Conservation (phyloP, 2,888 invertebrate genomes). For the Tetropium fuscum region DNA sequence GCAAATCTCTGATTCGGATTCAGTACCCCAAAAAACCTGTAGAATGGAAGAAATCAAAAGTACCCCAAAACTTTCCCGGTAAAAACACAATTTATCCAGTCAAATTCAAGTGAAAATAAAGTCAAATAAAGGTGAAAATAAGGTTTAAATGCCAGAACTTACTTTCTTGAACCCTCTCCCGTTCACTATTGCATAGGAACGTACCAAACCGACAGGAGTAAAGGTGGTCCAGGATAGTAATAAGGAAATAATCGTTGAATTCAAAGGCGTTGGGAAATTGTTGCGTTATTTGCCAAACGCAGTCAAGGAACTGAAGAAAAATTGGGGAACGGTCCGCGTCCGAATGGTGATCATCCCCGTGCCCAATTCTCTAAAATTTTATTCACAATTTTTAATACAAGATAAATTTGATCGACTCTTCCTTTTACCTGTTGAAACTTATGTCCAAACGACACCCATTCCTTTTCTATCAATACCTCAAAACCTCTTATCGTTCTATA, state of each 20-base stretch:
- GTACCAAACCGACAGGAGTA: conserved; percentile 99
- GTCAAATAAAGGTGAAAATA: no score
- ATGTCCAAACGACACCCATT: conserved; percentile 98
- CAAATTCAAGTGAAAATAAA: not conserved
- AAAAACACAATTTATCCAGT: no score
- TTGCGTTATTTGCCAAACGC: conserved; percentile 96
- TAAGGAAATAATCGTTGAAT: conserved; percentile 95
- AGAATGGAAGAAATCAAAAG: no score
- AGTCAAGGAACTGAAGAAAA: conserved; percentile 98
- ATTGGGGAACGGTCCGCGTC: conserved; percentile 98
- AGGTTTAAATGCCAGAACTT: conserved; percentile 34
- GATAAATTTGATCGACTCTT: not conserved
- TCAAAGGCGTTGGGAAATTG: conserved; percentile 98
- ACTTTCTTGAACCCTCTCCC: conserved; percentile 83
- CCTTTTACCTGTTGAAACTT: conserved; percentile 91
- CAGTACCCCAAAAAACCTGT: no score
- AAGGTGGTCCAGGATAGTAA: conserved; percentile 95
- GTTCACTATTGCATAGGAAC: conserved; percentile 94
- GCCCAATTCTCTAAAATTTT: conserved; percentile 84
- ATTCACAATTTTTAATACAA: not conserved
- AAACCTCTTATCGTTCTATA: conserved; percentile 95
- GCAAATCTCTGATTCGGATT: no score
- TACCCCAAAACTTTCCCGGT: no score
- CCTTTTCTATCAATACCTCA: conserved; percentile 96
- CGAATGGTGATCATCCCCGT: conserved; percentile 97